phyloP scores from a whole-genome alignment of 2,888 invertebrate species.

The Drosophila parthenogenetica region DNA sequence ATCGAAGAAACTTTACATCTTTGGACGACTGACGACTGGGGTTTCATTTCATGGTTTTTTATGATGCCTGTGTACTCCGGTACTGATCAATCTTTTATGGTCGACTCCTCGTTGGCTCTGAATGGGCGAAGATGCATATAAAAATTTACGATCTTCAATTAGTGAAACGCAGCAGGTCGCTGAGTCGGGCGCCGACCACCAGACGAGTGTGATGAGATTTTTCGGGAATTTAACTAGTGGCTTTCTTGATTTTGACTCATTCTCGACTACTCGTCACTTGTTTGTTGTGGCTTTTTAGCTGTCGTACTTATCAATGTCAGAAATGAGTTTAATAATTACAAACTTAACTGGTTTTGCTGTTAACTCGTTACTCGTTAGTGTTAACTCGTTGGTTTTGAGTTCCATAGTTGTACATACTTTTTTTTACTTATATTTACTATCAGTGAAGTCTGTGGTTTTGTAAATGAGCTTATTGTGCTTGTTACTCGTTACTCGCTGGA shows the following conservation, averaged over 20 bases:
- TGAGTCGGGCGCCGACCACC: conserved; percentile 13
- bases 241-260: neutral
- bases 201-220: conserved; percentile 22
- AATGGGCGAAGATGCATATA: conserved; percentile 49
- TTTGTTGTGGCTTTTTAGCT: neutral
- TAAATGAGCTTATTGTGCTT: too few relatives aligned
- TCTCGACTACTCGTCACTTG: neutral
- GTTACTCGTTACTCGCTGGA: too few relatives aligned
- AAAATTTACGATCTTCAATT: conserved; percentile 67
- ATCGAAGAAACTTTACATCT: neutral
- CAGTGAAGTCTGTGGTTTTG: too few relatives aligned
- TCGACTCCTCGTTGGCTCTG: conserved; percentile 36
- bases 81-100: conserved; percentile 70
- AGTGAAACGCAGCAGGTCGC: conserved; percentile 31
- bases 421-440: too few relatives aligned
- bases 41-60: conserved; percentile 8
- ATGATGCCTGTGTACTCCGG: conserved; percentile 1
- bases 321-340: too few relatives aligned
- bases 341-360: neutral
- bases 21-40: neutral
- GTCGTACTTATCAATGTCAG: too few relatives aligned
- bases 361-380: neutral
- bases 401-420: too few relatives aligned
- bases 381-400: too few relatives aligned
- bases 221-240: conserved; percentile 1